These are phyloP conservation scores for Dicycla oo DNA, from an alignment of 2,888 invertebrate species.

Conservation along the genomic window DNA sequence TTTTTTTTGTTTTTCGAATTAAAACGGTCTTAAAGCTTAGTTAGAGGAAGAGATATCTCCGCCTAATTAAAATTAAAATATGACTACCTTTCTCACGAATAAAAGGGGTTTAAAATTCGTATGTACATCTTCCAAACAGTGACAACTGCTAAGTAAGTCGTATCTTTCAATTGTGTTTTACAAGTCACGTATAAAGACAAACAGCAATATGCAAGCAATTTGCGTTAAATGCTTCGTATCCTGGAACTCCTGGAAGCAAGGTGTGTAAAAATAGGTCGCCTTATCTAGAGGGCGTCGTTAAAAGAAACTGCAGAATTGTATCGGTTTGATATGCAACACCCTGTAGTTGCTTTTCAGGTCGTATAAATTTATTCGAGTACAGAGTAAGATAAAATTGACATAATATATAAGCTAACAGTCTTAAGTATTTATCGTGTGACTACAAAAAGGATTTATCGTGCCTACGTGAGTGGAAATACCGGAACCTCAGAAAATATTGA, in stretches of 20 bases:
- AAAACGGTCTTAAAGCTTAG: not conserved
- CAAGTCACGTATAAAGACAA: conserved; percentile 28
- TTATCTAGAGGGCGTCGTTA: not conserved
- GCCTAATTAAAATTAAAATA: not conserved
- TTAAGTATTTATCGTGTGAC: too few relatives aligned
- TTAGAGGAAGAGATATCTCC: not conserved
- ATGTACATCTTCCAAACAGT: conserved; percentile 13
- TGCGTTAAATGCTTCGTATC: conserved; percentile 19
- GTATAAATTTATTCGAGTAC: too few relatives aligned
- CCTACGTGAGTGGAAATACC: too few relatives aligned
- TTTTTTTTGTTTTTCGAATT: not conserved
- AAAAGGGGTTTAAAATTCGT: conserved; percentile 19
- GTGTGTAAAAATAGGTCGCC: conserved; percentile 19
- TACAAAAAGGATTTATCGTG: too few relatives aligned
- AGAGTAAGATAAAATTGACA: too few relatives aligned
- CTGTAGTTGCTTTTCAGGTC: not conserved
- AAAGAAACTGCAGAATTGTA: conserved; percentile 10
- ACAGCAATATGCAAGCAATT: conserved; percentile 40
- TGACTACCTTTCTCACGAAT: not conserved
- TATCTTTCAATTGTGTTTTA: conserved; percentile 37
- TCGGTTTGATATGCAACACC: not conserved
- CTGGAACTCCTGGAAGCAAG: not conserved
- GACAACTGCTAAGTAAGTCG: conserved; percentile 26
- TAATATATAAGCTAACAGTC: too few relatives aligned
- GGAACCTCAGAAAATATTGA: too few relatives aligned